These are phyloP conservation scores for Peromyscus leucopus DNA, from an alignment of 2,113 vertebrate genomes.

Conservation along the genomic window DNA sequence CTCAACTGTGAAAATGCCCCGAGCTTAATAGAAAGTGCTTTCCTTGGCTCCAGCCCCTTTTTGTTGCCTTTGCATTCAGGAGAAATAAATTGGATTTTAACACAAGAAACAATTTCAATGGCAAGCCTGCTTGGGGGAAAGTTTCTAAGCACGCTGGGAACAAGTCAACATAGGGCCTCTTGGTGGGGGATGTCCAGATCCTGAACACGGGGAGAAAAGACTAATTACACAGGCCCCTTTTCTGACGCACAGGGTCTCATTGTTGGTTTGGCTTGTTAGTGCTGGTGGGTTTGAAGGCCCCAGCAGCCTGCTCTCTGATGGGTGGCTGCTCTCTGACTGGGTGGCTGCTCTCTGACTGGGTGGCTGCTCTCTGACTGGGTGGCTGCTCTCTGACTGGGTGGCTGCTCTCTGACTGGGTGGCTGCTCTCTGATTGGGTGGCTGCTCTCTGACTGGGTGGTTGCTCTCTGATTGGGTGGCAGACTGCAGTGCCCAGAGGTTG, in stretches of 20 bases:
- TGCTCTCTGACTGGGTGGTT: conserved; percentile 62
- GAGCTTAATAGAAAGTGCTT: conserved; percentile 55
- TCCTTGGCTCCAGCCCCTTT: conserved; percentile 41
- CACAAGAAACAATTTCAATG: conserved; percentile 57
- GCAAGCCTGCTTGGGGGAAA: conserved; percentile 53
- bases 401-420: conserved; percentile 50
- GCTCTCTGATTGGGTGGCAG: conserved; percentile 52
- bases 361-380: too few species aligned
- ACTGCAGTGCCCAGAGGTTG: not conserved
- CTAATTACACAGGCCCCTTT: conserved; percentile 60
- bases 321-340: not conserved
- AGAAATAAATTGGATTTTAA: conserved; percentile 75
- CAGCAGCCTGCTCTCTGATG: conserved; percentile 59
- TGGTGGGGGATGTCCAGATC: conserved; percentile 36
- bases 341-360: too few species aligned
- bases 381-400: conserved; percentile 60
- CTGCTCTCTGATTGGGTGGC: not conserved
- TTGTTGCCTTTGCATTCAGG: conserved; percentile 61
- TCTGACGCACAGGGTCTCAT: not conserved
- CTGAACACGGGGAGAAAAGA: conserved; percentile 38
- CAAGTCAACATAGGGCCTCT: conserved; percentile 58
- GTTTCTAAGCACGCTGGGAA: conserved; percentile 64
- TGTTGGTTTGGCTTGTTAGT: conserved; percentile 50
- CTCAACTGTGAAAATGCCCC: conserved; percentile 19
- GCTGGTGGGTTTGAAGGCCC: conserved; percentile 59